These are phyloP conservation scores for Nomada hirtipes DNA, from an alignment of 2,888 invertebrate species.

Conservation along the genomic window DNA sequence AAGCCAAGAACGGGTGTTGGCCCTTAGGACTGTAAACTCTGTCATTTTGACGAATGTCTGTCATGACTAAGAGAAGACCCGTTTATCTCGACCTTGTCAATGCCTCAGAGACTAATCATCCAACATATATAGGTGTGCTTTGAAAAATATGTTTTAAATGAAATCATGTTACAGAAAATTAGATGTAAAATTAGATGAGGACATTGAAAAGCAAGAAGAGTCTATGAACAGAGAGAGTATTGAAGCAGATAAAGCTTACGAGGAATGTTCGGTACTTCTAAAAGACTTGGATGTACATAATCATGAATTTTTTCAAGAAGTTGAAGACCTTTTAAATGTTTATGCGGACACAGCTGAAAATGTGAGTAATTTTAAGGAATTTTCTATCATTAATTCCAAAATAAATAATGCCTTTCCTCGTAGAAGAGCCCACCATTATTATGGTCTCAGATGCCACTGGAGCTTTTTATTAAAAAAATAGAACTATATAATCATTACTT, in stretches of 20 bases:
- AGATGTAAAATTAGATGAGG: slow-evolving; percentile 68
- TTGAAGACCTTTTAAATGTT: slow-evolving; percentile 73
- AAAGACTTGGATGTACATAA: slow-evolving; percentile 51
- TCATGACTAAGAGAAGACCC: too few relatives aligned
- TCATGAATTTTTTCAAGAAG: slow-evolving; percentile 71
- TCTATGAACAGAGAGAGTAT: slow-evolving; percentile 53
- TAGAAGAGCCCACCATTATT: slow-evolving; percentile 76
- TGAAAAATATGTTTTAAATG: not conserved
- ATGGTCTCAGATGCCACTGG: slow-evolving; percentile 81
- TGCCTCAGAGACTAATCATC: too few relatives aligned
- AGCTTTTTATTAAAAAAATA: slow-evolving; percentile 78
- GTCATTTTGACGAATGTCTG: too few relatives aligned
- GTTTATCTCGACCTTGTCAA: too few relatives aligned
- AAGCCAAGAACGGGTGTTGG: too few relatives aligned
- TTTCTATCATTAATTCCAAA: not conserved
- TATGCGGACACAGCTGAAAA: slow-evolving; percentile 77
- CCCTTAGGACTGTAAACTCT: too few relatives aligned
- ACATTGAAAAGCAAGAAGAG: slow-evolving; percentile 67
- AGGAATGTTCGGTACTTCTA: slow-evolving; percentile 44
- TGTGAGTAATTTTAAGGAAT: slow-evolving; percentile 64
- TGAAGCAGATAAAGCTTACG: slow-evolving; percentile 43
- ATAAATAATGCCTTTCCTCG: slow-evolving; percentile 15
- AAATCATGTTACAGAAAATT: slow-evolving; percentile 62
- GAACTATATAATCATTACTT: slow-evolving; percentile 78
- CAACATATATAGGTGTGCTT: not conserved